Conservation (phyloP, 2,113 vertebrate genomes). For the Atractosteus spatula region DNA sequence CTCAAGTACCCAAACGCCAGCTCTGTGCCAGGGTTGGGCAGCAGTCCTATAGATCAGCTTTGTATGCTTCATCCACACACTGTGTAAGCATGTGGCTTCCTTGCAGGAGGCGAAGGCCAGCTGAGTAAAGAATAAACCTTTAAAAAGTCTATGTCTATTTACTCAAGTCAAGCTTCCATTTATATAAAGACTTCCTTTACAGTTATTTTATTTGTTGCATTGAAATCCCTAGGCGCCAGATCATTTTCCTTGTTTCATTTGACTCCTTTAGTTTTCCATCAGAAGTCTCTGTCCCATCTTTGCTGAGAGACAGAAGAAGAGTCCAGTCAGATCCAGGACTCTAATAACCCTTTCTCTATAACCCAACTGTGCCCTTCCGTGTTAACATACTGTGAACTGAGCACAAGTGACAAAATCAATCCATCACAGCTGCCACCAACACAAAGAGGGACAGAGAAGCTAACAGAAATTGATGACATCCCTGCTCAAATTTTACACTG, state of each 20-base stretch:
- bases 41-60: too few species aligned
- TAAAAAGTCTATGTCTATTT: too few species aligned
- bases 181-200: not conserved
- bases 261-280: slow-evolving; percentile 2
- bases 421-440: slow-evolving; percentile 83
- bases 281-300: slow-evolving; percentile 19
- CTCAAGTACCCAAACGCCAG: too few species aligned
- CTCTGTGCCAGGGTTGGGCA: too few species aligned
- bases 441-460: slow-evolving; percentile 95
- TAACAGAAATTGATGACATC: slow-evolving; percentile 99
- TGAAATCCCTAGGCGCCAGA: slow-evolving; percentile 5
- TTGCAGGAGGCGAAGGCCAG: too few species aligned
- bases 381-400: slow-evolving; percentile 99
- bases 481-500: slow-evolving; percentile 91
- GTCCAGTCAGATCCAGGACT: slow-evolving; percentile 72
- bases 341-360: slow-evolving; percentile 80
- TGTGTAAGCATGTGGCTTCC: too few species aligned
- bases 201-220: not conserved
- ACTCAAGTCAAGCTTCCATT: not conserved
- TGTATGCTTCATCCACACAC: too few species aligned
- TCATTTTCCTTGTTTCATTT: not conserved
- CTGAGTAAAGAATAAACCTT: too few species aligned
- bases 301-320: slow-evolving; percentile 50
- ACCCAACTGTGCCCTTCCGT: slow-evolving; percentile 93
- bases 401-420: slow-evolving; percentile 98